These are phyloP conservation scores for Phaethon lepturus DNA, from an alignment of 2,113 vertebrate species.

Conservation along the genomic window DNA sequence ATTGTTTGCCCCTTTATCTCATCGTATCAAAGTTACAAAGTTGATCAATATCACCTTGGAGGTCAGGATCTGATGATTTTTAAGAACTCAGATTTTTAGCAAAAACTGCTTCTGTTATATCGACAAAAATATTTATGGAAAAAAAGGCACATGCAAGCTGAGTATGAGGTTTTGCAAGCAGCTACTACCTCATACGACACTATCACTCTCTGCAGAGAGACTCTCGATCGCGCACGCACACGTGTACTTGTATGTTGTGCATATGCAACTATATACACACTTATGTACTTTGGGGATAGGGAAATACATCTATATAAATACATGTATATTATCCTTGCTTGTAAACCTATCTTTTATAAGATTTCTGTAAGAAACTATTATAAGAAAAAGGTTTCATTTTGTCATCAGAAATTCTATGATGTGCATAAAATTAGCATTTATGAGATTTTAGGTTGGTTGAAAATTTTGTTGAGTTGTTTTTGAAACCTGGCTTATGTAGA, in stretches of 20 bases:
- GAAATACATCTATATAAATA: background rate
- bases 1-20: slow-evolving; percentile 1
- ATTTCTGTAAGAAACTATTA: background rate
- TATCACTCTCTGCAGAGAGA: background rate
- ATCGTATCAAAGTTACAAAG: background rate
- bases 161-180: background rate
- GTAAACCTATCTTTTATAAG: background rate
- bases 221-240: accelerated
- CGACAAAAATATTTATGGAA: background rate
- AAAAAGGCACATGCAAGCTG: background rate
- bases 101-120: background rate
- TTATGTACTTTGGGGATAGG: background rate
- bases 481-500: background rate
- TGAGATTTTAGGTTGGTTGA: background rate
- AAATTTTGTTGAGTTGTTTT: background rate
- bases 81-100: background rate
- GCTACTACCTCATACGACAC: background rate
- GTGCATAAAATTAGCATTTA: background rate
- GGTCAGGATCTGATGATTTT: background rate
- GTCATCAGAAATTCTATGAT: slow-evolving; percentile 33
- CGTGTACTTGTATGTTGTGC: accelerated
- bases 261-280: background rate
- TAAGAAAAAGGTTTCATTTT: background rate
- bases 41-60: background rate
- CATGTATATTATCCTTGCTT: background rate